Evolutionary conservation across 2,888 invertebrate genomes (phyloP), one percentile per base, ranked within the genome.

Genomic region (Yponomeuta cagnagella): DNA sequence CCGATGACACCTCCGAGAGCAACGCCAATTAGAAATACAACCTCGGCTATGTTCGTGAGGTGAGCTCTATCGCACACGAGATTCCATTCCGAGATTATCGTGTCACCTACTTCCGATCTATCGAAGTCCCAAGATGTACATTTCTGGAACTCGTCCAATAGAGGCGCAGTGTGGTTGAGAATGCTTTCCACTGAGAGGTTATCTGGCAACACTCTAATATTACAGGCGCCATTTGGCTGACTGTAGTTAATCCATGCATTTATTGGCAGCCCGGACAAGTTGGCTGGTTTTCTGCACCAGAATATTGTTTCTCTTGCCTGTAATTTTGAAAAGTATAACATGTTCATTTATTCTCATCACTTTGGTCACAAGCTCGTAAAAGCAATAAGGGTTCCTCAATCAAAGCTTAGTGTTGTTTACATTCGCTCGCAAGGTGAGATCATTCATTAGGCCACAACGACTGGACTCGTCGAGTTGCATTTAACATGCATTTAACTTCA

Each of bases 1-100:
- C 96, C 95, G n/a, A 96, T 93, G 23, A 96, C 94, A 70, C 96
- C 96, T 70, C 96, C 96, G 67, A 95, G 88, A 72, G 96, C 96
- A 15, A 96, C 96, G 52, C 96, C 96, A 43, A 95, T 89, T 73
- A 97, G 88, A 84, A 96, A 96, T 82, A 95, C 94, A 87, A 96
- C 96, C 87, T 96, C 96, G 12, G 96, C 95, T 48, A 96, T 88
- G 80, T 94, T 96, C 73, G 94, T 94, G 71, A 96, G 86, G 77
- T 94, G 93, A 73, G 94, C 94, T 79, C 93, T 93, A 75, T 96
- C 95, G 81, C 97, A 97, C 23, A 97, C 95, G 76, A 97, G 87
- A 77, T 94, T 89, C 95, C 96, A 97, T 91, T 96, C 95, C 0
- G 95, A 95, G 72, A 95, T 94, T 76, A 96, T 94, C 1, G 96